Evolutionary conservation across 2,888 invertebrate species (phyloP).

Genomic region (Miltochrista miniata): DNA sequence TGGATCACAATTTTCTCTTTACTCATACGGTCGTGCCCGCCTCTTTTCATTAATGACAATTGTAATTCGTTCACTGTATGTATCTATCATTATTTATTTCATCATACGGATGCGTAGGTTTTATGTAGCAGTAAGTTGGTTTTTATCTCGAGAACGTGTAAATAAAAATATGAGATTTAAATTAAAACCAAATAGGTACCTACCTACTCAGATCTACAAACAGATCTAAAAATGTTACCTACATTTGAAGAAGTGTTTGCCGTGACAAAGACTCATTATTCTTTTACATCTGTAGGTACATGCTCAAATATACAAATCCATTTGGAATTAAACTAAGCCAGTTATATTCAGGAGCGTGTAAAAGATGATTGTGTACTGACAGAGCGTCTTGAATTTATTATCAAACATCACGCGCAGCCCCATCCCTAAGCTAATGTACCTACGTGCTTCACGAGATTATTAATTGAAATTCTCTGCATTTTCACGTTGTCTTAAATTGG

Average conservation of each 20-base stretch:
- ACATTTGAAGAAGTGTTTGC: too few species aligned
- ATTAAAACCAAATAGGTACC: too few species aligned
- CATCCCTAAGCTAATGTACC: constrained; percentile 33
- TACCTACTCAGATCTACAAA: too few species aligned
- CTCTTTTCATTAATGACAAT: constrained; percentile 38
- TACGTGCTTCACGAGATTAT: constrained; percentile 25
- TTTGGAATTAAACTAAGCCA: constrained; percentile 36
- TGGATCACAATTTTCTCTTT: constrained; percentile 33
- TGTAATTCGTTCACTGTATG: constrained; percentile 35
- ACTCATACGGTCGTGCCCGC: constrained; percentile 7
- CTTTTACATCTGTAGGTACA: constrained; percentile 11
- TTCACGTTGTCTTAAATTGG: background rate
- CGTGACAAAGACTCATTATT: constrained; percentile 9
- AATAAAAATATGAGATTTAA: too few species aligned
- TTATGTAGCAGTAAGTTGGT: too few species aligned
- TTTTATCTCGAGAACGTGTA: too few species aligned
- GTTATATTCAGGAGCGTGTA: constrained; percentile 36
- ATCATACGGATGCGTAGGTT: constrained; percentile 1
- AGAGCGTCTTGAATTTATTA: constrained; percentile 48
- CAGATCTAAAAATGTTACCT: too few species aligned
- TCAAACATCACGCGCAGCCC: constrained; percentile 40
- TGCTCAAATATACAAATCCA: constrained; percentile 31
- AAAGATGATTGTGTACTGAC: constrained; percentile 48
- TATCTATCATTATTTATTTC: constrained; percentile 35
- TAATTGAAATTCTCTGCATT: constrained; percentile 34